Base-by-base conservation (phyloP, 2,113 vertebrate species). In the Eupsittula cactorum region DNA sequence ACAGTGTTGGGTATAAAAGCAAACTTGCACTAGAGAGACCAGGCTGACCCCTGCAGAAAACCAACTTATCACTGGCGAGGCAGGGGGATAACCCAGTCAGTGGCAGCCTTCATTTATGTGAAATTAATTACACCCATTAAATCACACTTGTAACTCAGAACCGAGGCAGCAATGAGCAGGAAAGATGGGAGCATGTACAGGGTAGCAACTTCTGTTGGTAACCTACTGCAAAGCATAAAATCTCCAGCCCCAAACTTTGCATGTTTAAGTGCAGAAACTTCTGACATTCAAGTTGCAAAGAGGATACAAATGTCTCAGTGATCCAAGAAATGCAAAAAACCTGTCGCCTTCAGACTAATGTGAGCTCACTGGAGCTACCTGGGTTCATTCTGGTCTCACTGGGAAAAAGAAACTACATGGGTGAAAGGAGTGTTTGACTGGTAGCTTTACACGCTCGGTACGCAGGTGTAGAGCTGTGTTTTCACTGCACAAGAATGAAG, bases 271-370 rank as follows among this genome's bases (percentile, higher is more conserved):
- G 47, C 21, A 93, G 63, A 52, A 62, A 71, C 60, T 28, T 16
- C 50, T 77, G 79, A 86, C 41, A n/a, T 28, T 53, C 55, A 49
- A 21, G 9, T 2, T 7, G 21, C 57, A 79, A 70, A 80, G 42
- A 52, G 28, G 20, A 46, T 5, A 50, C 28, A 67, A 70, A 88
- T 44, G 16, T 67, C 71, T 69, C 80, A 67, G 83, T 25, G 69
- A 86, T 71, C 57, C 92, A 88, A 86, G 57, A 94, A 92, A 94
- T 65, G 76, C 39, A 92, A 83, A 90, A 88, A 68, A 75, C 23
- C 14, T 41, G 41, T n/a, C 37, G 47, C 57, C 41, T 15, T 69
- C 69, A 75, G 60, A 41, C 50, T 47, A 52, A 75, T 15, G 11
- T 5, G 23, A 90, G 67, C 44, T 94, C 65, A 47, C 8, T 4